Evolutionary conservation across 2,797 vertebrate genomes (phyloP).

Genomic region (Lagodon rhomboides): DNA sequence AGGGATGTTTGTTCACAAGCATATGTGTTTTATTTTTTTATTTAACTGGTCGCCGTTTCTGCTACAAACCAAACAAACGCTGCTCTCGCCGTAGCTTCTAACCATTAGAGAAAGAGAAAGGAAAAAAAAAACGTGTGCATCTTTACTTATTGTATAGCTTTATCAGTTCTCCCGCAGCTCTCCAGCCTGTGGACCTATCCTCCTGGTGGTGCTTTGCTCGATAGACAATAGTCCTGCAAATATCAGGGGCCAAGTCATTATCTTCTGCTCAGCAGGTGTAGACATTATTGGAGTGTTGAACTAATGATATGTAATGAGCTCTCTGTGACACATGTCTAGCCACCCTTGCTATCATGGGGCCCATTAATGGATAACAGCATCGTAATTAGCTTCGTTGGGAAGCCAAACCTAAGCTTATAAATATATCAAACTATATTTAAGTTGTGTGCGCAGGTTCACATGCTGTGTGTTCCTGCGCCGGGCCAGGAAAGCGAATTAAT

Average conservation of each 20-base stretch:
- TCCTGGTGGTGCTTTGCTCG: constrained; percentile 72
- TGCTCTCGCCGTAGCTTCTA: constrained; percentile 15
- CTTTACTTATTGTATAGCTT: constrained; percentile 65
- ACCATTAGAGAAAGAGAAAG: constrained; percentile 19
- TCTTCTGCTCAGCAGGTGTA: constrained; percentile 84
- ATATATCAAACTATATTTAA: constrained; percentile 75
- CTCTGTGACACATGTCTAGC: constrained; percentile 85
- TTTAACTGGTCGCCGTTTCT: constrained; percentile 31
- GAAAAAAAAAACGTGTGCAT: constrained; percentile 23
- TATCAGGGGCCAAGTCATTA: constrained; percentile 84
- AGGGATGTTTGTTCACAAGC: not conserved
- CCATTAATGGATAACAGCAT: constrained; percentile 81
- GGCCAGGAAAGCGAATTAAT: constrained; percentile 33
- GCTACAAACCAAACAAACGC: constrained; percentile 23
- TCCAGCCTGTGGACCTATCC: constrained; percentile 66
- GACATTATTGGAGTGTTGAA: constrained; percentile 87
- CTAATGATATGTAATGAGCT: constrained; percentile 89
- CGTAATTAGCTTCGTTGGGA: constrained; percentile 83
- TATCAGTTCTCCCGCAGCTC: constrained; percentile 63
- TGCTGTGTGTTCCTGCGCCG: constrained; percentile 24
- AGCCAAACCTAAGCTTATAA: constrained; percentile 74
- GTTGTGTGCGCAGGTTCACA: constrained; percentile 48
- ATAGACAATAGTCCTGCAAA: constrained; percentile 84
- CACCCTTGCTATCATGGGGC: constrained; percentile 80
- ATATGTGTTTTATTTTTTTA: constrained; percentile 21